Base-by-base conservation (phyloP, 2,888 invertebrate species). In the Callinectes sapidus region DNA sequence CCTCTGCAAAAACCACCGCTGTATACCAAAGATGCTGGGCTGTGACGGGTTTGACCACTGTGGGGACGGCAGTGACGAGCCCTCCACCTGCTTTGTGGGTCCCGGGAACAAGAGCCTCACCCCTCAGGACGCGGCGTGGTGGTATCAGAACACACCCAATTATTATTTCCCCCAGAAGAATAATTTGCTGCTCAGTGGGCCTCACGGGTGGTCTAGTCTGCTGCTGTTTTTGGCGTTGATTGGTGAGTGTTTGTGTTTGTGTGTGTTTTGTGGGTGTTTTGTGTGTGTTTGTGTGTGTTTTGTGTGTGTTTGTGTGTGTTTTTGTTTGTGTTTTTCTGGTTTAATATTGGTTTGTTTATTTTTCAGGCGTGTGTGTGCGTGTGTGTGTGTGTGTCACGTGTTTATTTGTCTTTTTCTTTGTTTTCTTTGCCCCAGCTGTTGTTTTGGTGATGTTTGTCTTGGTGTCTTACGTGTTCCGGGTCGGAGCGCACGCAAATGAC, bases 21-120 rank as follows among this genome's bases (percentile, higher is more conserved):
- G 97, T 95, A 97, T 97, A 95, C 96, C 97, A 0, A 96, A 96
- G 89, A 96, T 97, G 42, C 95, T 97, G 71, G 97, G 97, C 91
- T 97, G 97, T 95, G 97, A 98, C 95, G 97, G 97, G 13, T 97
- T 97, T 95, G 97, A 97, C 95, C 97, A 97, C 95, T 97, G 97
- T 95, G 97, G 97, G 0, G 97, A 97, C 95, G 96, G 96, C 94
- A 97, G 97, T 95, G 97, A 97, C 95, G 97, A 97, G 95, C 96
- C 97, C 0, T 95, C 96, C 0, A 96, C 96, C 89, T 97, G 97
- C 95, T 96, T 96, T 90, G 96, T 96, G 96, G 95, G 93, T 61
- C 91, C 91, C 48, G 89, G 88, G 18, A 90, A 89, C 89, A 92
- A 94, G 32, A 93, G 92, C 16, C 87, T 94, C 2, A 90, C 93